These are phyloP conservation scores for Xestobium rufovillosum DNA, from an alignment of 2,888 invertebrate genomes.

Conservation along the genomic window DNA sequence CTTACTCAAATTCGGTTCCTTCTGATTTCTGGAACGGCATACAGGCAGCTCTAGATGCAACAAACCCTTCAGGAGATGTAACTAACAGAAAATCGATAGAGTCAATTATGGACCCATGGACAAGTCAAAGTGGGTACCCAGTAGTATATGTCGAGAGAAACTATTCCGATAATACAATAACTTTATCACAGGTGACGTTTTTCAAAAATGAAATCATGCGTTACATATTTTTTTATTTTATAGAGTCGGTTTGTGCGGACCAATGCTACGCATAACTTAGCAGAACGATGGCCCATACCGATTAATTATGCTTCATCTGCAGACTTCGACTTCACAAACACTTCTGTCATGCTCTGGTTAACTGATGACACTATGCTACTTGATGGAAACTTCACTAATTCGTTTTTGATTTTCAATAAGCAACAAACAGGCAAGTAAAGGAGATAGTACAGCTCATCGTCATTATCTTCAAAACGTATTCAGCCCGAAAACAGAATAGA, in stretches of 20 bases:
- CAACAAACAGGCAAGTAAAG: too few species aligned
- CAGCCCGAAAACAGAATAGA: too few species aligned
- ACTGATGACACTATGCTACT: too few species aligned
- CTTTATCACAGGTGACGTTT: constrained; percentile 55
- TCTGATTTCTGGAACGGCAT: constrained; percentile 79
- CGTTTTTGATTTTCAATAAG: too few species aligned
- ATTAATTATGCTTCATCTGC: constrained; percentile 49
- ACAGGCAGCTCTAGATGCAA: constrained; percentile 43
- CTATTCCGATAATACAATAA: constrained; percentile 48
- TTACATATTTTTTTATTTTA: too few species aligned
- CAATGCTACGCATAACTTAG: constrained; percentile 1
- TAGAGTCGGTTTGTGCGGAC: not conserved
- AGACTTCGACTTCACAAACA: constrained; percentile 45
- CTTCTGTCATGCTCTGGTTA: constrained; percentile 50
- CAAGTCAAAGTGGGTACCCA: constrained; percentile 77
- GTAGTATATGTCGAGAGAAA: constrained; percentile 58
- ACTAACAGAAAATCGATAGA: too few species aligned
- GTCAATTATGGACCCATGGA: constrained; percentile 81
- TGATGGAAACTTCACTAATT: too few species aligned
- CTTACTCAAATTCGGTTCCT: constrained; percentile 70
- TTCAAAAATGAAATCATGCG: too few species aligned
- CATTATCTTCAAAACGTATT: too few species aligned
- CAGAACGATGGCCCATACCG: constrained; percentile 54
- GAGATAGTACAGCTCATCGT: too few species aligned
- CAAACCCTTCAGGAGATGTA: constrained; percentile 47